A percentile compares a stretch with the other conserved stretches of the same genome.
Conservation (phyloP, 2,797 vertebrate species). For the Channallabes apus region DNA sequence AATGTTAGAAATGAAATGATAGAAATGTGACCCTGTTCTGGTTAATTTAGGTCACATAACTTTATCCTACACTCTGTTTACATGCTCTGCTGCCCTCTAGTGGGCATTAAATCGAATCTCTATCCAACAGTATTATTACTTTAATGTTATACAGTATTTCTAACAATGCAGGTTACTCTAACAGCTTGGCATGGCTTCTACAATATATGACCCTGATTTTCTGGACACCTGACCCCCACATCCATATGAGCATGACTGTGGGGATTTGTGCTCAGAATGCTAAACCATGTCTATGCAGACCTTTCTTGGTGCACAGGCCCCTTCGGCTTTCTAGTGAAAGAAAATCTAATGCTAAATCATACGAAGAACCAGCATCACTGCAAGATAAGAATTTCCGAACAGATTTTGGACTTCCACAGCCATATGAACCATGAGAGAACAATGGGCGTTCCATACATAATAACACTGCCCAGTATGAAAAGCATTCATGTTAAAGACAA, state of each 20-base stretch:
- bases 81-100: constrained; percentile 27
- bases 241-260: not conserved
- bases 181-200: not conserved
- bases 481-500: not conserved
- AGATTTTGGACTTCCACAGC: not conserved
- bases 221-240: not conserved
- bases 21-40: not conserved
- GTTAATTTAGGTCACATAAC: not conserved
- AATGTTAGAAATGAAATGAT: not conserved
- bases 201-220: not conserved
- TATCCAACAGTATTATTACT: not conserved
- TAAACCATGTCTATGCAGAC: not conserved
- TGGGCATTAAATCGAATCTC: not conserved
- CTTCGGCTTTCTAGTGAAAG: not conserved
- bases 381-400: not conserved
- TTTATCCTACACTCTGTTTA: not conserved
- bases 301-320: not conserved
- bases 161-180: not conserved
- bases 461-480: not conserved
- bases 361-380: not conserved
- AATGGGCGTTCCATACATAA: not conserved
- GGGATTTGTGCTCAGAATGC: not conserved
- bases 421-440: not conserved
- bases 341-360: not conserved
- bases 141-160: not conserved